Evolutionary conservation across 2,797 vertebrate species (phyloP).

Genomic region (Leuciscus waleckii): DNA sequence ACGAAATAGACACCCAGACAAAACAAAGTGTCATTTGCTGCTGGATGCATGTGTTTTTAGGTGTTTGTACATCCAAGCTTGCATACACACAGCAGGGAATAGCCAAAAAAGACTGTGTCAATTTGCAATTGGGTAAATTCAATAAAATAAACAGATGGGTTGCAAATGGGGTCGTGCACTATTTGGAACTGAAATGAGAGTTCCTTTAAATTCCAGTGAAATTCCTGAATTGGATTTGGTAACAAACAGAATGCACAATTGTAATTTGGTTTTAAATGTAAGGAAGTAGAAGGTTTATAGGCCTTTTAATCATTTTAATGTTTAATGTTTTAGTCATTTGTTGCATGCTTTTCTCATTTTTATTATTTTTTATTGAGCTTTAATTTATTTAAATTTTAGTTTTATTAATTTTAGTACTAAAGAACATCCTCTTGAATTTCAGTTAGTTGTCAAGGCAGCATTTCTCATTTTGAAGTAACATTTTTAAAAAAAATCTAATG

Average conservation of each 20-base stretch:
- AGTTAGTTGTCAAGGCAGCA: too few species aligned
- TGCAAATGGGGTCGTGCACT: background rate
- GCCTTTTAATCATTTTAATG: too few species aligned
- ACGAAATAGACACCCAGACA: slow-evolving; percentile 73
- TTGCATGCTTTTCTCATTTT: background rate
- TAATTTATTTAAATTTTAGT: background rate
- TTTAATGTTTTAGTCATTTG: too few species aligned
- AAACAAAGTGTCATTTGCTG: slow-evolving; percentile 74
- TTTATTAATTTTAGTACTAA: background rate
- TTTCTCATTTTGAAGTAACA: too few species aligned
- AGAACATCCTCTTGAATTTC: background rate
- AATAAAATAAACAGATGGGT: slow-evolving; percentile 34
- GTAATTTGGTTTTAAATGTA: background rate
- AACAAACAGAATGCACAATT: background rate
- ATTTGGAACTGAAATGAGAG: background rate
- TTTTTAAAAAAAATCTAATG: too few species aligned
- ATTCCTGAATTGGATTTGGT: background rate
- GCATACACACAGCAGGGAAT: slow-evolving; percentile 29
- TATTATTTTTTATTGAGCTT: background rate
- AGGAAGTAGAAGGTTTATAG: background rate
- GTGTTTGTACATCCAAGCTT: slow-evolving; percentile 37
- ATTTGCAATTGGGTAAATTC: slow-evolving; percentile 33
- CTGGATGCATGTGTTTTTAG: slow-evolving; percentile 46
- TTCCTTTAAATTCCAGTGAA: background rate
- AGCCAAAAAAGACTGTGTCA: slow-evolving; percentile 25